Evolutionary conservation across 2,888 invertebrate species (phyloP), one percentile per base, ranked within the genome.

Genomic region (Latrodectus hesperus): DNA sequence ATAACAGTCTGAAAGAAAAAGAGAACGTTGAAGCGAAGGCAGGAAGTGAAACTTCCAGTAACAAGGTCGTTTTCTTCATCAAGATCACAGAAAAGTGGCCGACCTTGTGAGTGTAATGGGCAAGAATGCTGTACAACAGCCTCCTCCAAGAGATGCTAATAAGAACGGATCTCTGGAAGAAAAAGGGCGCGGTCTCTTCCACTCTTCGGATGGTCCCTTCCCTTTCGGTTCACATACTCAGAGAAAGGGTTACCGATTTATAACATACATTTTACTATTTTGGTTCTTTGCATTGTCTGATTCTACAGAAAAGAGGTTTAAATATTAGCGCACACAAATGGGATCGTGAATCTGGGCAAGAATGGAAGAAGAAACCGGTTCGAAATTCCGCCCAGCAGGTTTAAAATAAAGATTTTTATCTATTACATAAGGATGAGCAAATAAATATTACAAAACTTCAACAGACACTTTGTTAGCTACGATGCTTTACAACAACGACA

Each of bases 61-160:
- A 82, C 75, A 75, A 81, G 75, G 82, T 81, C 74, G 73, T 17
- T 68, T 26, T 22, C 17, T 68, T 68, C 12, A 22, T 52, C 17
- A 52, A 53, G 52, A 52, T 67, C 78, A 73, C 55, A 71, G 53
- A 71, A 77, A 78, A 79, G 85, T 55, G 68, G 85, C 79, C 79
- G 85, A 53, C 85, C 85, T 85, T 83, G 82, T 38, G 55, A 81
- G 26, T 84, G 68, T 6, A 38, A 38, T 38, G 38, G 64, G 79
- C 52, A 74, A 79, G 85, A 85, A 85, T 85, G 85, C 72, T 79
- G 85, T 75, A 79, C 67, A 60, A 75, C 85, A 75, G 79, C 77
- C 75, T 71, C 71, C 72, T 68, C 70, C 17, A 38, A 71, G 77
- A 77, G 65, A 80, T 73, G 70, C 73, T 72, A 84, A 72, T 78